These are phyloP conservation scores for Anoplopoma fimbria DNA, from an alignment of 2,113 vertebrate species.

Conservation along the genomic window DNA sequence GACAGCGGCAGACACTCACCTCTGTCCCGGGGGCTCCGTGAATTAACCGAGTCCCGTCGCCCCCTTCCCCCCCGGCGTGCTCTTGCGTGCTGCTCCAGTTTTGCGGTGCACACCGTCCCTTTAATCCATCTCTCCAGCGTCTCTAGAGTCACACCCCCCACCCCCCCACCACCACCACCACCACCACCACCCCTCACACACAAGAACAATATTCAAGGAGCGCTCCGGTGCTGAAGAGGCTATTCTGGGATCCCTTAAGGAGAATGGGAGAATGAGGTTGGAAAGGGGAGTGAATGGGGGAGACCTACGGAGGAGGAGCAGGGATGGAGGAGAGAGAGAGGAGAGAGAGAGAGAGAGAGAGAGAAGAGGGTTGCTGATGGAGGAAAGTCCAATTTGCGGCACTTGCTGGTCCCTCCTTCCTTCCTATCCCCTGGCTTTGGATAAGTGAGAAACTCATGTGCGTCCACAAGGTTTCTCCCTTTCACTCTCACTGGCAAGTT, in stretches of 20 bases:
- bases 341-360: conserved; percentile 5
- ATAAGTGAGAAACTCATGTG: conserved; percentile 66
- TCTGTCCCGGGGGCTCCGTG: conserved; percentile 82
- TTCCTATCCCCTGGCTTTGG: conserved; percentile 45
- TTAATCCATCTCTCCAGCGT: conserved; percentile 74
- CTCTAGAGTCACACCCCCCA: conserved; percentile 38
- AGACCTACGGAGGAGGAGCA: conserved; percentile 52
- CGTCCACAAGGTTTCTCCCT: conserved; percentile 49
- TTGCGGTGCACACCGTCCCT: conserved; percentile 61
- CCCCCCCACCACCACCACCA: conserved; percentile 10
- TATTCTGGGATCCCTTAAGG: conserved; percentile 36
- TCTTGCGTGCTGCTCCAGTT: conserved; percentile 83
- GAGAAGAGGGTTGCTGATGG: conserved; percentile 62
- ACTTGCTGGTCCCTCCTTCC: conserved; percentile 60
- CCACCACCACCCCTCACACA: background rate
- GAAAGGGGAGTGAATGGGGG: conserved; percentile 49
- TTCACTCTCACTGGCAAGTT: conserved; percentile 24
- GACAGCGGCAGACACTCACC: conserved; percentile 68
- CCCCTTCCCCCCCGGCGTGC: conserved; percentile 81
- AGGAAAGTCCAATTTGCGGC: conserved; percentile 74
- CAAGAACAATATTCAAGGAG: conserved; percentile 6
- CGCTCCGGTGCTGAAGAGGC: conserved; percentile 36
- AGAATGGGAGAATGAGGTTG: conserved; percentile 9
- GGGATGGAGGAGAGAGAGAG: conserved; percentile 41
- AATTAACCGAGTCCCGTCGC: conserved; percentile 82